Evolutionary conservation across 2,113 vertebrate genomes (phyloP).

Genomic region (Conger conger): DNA sequence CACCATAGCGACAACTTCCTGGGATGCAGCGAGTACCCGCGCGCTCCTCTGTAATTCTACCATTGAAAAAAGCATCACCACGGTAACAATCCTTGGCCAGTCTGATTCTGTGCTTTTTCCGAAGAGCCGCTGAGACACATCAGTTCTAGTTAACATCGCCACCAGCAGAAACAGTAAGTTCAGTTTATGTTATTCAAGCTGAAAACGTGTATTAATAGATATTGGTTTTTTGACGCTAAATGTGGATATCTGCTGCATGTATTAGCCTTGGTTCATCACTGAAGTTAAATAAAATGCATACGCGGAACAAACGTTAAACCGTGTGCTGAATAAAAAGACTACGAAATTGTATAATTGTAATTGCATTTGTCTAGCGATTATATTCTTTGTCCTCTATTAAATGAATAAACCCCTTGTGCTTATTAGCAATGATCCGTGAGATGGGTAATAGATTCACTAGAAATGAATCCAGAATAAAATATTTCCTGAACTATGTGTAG

Average conservation of each 20-base stretch:
- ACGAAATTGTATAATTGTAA: not conserved
- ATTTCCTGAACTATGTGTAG: not conserved
- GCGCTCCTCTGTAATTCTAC: slow-evolving; percentile 57
- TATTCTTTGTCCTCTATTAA: not conserved
- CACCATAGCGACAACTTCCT: slow-evolving; percentile 38
- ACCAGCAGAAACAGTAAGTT: slow-evolving; percentile 56
- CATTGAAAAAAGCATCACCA: slow-evolving; percentile 60
- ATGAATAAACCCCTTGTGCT: not conserved
- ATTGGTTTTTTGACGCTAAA: not conserved
- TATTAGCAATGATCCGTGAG: not conserved
- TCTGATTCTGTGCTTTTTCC: slow-evolving; percentile 37
- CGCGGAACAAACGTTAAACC: not conserved
- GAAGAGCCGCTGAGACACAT: slow-evolving; percentile 51
- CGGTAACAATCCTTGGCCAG: slow-evolving; percentile 58
- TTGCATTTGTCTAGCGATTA: not conserved
- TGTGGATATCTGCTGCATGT: not conserved
- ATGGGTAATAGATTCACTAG: not conserved
- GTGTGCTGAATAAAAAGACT: not conserved
- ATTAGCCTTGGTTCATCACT: not conserved
- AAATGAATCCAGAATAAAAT: not conserved
- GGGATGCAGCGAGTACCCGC: slow-evolving; percentile 42
- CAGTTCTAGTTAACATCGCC: slow-evolving; percentile 36
- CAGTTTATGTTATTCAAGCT: not conserved
- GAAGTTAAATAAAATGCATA: not conserved
- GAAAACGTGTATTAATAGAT: not conserved